Percentiles rank a stretch among this genome's conserved stretches.
Conservation (phyloP, 1,140 invertebrate genomes). For the Holcopasites calliopsidis region DNA sequence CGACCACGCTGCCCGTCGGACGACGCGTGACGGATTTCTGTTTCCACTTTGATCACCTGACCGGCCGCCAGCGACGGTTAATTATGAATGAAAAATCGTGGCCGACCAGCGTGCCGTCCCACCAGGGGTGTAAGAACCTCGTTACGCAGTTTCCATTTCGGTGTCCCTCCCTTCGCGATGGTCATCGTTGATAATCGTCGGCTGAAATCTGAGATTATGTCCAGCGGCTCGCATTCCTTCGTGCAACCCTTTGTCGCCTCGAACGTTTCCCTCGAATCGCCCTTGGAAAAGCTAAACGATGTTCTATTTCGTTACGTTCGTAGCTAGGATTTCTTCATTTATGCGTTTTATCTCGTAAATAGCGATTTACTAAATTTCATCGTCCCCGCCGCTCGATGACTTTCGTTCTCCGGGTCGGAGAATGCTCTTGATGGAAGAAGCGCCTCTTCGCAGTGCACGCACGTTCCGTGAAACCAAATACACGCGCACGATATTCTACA, state of each 20-base stretch:
- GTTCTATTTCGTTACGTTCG: background rate
- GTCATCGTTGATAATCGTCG: conserved; percentile 44
- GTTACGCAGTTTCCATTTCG: conserved; percentile 37
- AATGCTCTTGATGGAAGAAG: background rate
- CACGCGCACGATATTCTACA: conserved; percentile 64
- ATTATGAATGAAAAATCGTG: conserved; percentile 61
- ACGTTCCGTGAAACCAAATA: conserved; percentile 50
- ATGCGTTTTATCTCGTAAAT: too few species aligned
- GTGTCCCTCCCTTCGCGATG: background rate
- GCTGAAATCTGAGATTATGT: conserved; percentile 45
- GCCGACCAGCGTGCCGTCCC: background rate
- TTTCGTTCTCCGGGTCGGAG: background rate
- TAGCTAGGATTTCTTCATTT: background rate
- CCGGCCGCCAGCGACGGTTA: conserved; percentile 52
- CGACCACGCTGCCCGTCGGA: background rate
- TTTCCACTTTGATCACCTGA: conserved; percentile 30
- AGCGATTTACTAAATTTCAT: too few species aligned
- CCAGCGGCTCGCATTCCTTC: conserved; percentile 11
- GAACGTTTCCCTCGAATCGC: conserved; percentile 12
- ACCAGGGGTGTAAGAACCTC: background rate
- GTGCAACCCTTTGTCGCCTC: background rate
- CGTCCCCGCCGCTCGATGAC: too few species aligned
- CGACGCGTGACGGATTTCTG: conserved; percentile 30
- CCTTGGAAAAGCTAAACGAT: too few species aligned
- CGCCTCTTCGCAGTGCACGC: background rate